These are phyloP conservation scores for Valencia hispanica DNA, from an alignment of 2,797 vertebrate genomes.

Conservation along the genomic window DNA sequence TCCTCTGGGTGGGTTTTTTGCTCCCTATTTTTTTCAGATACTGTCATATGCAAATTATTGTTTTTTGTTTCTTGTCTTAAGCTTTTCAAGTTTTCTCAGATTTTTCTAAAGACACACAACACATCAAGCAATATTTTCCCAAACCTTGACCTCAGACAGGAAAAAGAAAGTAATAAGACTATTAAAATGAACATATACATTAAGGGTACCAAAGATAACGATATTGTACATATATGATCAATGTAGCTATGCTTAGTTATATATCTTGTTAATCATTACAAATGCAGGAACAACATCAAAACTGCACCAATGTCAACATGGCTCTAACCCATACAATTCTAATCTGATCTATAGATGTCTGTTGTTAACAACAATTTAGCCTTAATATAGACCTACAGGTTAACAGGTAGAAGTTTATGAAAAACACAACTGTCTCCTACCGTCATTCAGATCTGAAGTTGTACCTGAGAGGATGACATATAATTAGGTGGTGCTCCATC, in stretches of 20 bases:
- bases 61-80: no score
- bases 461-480: conserved; percentile 6
- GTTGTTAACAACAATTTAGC: neutral
- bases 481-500: conserved; percentile 26
- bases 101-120: no score
- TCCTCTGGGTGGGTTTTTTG: no score
- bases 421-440: conserved; percentile 9
- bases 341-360: neutral
- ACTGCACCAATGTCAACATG: neutral
- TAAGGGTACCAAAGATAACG: no score
- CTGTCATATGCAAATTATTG: no score
- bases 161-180: neutral
- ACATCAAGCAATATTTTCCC: no score
- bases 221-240: neutral
- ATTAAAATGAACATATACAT: neutral
- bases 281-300: neutral
- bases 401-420: neutral
- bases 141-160: no score
- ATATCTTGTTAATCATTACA: neutral
- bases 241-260: neutral
- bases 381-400: neutral
- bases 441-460: conserved; percentile 8
- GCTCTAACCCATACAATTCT: neutral
- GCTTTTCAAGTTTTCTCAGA: no score
- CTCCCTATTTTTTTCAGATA: no score